Base-by-base conservation (phyloP, 2,888 invertebrate genomes). In the Dugesia japonica region DNA sequence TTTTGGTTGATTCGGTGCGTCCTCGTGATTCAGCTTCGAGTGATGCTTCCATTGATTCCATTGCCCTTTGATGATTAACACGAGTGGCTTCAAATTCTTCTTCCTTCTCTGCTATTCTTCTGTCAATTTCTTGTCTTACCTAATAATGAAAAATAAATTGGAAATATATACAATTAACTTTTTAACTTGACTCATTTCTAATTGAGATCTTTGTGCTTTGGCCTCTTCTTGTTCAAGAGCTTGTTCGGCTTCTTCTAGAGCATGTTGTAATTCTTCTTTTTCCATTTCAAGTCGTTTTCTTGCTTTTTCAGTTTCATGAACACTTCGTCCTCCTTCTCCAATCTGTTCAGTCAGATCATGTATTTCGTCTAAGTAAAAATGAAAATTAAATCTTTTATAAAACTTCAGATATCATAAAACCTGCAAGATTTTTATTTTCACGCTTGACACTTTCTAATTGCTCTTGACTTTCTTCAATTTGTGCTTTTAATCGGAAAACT, bases 221-320 rank as follows among this genome's bases (percentile, higher is more conserved):
- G 95, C 95, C 87, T 98, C 98, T 87, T 98, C 98, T 86, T 97
- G 95, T 89, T 98, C 98, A 81, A 98, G 90, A 81, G 98, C 97
- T 79, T 94, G 90, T 87, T 98, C 98, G 82, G 98, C 98, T 87
- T 98, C 98, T 86, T 98, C 95, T 81, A 97, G 89, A 82, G 95
- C 95, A 80, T 94, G 93, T 87, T 98, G 97, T 83, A 98, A 91
- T 86, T 98, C 98, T 84, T 98, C 97, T 88, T 98, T 98, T 88
- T 98, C 98, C 86, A 94, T 91, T 87, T 98, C 97, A 85, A 98
- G 89, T 82, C 97, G 92, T 87, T 97, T 95, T 86, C 94, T 90
- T 82, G 92, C 91, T 89, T 98, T 98, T 87, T 98, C 97, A 84
- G 97, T 91, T 87, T 98, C 98, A 86, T 98, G 98, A 83, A 95